Base-by-base conservation (phyloP, 2,113 vertebrate species). In the Corydoras sp. region DNA sequence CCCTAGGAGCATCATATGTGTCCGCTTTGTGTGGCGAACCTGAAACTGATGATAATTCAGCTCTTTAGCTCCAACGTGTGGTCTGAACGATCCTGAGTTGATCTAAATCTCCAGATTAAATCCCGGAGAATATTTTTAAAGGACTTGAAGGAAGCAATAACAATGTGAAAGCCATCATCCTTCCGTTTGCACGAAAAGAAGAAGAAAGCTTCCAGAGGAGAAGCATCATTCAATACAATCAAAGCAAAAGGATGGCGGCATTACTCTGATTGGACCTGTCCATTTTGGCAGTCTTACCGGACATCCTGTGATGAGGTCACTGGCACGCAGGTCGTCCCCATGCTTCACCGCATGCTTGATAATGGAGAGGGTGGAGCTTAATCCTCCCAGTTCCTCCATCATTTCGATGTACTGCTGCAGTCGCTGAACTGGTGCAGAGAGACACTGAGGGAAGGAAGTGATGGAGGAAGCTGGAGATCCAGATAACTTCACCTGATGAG, bases 251-350 rank as follows among this genome's bases (percentile, higher is more conserved):
- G 18, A 24, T 24, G 18, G 18, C 18, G 18, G 18, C 18, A 53
- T 3, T 53, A 3, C 3, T 53, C 5, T 5, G 9, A 3, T 10
- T 2, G 30, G 7, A 9, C 13, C 0, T 12, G 9, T 51, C 5
- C 14, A 15, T 24, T 30, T 65, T 49, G 43, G 62, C 74, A 76
- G 66, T 69, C 80, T 83, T 81, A 96, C 94, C 89, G 92, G 92
- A 76, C 93, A 96, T 64, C 92, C 93, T 10, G 84, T 83, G 77
- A 96, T 94, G 5, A 93, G 91, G 85, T 95, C 94, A 51, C 91
- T 92, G 43, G 92, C 92, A 64, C 93, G 76, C 69, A 96, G 90
- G 84, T 95, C 91, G 79, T 92, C 87, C 74, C 94, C 94, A 9
- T 91, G 90, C n/a, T 81, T 85, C 81, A 92, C 90, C 81, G 88